Conservation (phyloP, 2,888 invertebrate species). For the Epirrita christyi region DNA sequence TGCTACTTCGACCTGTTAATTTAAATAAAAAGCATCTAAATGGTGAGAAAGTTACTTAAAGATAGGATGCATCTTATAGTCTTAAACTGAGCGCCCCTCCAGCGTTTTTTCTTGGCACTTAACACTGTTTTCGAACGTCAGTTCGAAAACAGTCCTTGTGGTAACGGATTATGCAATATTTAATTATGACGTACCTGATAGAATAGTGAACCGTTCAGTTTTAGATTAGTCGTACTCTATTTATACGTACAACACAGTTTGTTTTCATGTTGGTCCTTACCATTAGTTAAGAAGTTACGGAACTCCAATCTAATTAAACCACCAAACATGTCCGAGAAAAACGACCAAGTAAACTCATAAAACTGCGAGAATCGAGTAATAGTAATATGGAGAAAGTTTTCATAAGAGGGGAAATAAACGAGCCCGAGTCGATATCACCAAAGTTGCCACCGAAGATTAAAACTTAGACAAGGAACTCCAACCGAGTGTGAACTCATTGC, state of each 20-base stretch:
- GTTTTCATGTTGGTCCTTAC: not conserved
- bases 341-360: slow-evolving; percentile 65
- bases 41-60: too few relatives aligned
- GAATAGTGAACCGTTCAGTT: too few relatives aligned
- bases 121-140: too few relatives aligned
- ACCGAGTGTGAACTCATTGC: slow-evolving; percentile 62
- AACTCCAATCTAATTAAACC: slow-evolving; percentile 15
- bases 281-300: slow-evolving; percentile 5
- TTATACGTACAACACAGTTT: not conserved
- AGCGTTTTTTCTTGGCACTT: too few relatives aligned
- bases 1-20: too few relatives aligned
- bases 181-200: too few relatives aligned
- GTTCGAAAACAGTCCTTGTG: too few relatives aligned
- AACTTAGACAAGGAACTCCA: slow-evolving; percentile 57
- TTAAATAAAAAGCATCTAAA: too few relatives aligned
- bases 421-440: slow-evolving; percentile 61
- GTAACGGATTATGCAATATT: too few relatives aligned
- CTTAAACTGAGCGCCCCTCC: too few relatives aligned
- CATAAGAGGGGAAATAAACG: slow-evolving; percentile 70
- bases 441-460: slow-evolving; percentile 71
- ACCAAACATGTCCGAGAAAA: slow-evolving; percentile 40
- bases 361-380: slow-evolving; percentile 67
- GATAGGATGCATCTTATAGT: too few relatives aligned
- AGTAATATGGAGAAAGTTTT: slow-evolving; percentile 76
- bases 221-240: too few relatives aligned